A percentile compares a stretch with the other conserved stretches of the same genome.
Evolutionary conservation across 2,888 invertebrate genomes (phyloP).

Genomic region (Coenonympha glycerion): DNA sequence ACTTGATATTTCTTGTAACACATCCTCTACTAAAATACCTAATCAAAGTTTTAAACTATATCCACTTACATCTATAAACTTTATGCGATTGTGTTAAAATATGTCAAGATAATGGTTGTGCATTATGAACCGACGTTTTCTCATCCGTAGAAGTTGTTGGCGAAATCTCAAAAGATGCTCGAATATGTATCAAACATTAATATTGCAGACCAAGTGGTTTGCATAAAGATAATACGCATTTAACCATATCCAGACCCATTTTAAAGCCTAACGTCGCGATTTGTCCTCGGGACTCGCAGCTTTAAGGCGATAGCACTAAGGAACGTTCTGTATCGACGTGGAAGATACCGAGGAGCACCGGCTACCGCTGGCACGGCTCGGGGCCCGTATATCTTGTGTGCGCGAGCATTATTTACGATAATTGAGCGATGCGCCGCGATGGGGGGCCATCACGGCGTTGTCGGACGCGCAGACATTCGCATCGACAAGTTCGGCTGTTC

Average conservation of each 20-base stretch:
- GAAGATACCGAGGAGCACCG: conserved; percentile 52
- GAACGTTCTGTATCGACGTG: conserved; percentile 39
- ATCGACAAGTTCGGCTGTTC: conserved; percentile 74
- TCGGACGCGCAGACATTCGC: conserved; percentile 72
- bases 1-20: too few species aligned
- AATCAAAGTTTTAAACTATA: too few species aligned
- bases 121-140: too few species aligned
- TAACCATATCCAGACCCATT: conserved; percentile 51
- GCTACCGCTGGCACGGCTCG: conserved; percentile 66
- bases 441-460: conserved; percentile 75
- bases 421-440: conserved; percentile 76
- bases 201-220: conserved; percentile 73
- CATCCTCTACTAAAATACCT: too few species aligned
- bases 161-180: conserved; percentile 50
- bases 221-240: conserved; percentile 76
- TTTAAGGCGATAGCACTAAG: conserved; percentile 42
- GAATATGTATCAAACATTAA: conserved; percentile 64
- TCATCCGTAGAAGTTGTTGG: background rate
- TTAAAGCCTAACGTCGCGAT: conserved; percentile 48
- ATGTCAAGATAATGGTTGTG: too few species aligned
- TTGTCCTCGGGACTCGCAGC: conserved; percentile 36
- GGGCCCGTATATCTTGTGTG: conserved; percentile 74
- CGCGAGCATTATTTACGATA: conserved; percentile 77
- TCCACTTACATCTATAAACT: too few species aligned
- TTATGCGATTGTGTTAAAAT: too few species aligned